A percentile compares a stretch with the other conserved stretches of the same genome.
Evolutionary conservation across 2,797 vertebrate species (phyloP).

Genomic region (Vultur gryphus): DNA sequence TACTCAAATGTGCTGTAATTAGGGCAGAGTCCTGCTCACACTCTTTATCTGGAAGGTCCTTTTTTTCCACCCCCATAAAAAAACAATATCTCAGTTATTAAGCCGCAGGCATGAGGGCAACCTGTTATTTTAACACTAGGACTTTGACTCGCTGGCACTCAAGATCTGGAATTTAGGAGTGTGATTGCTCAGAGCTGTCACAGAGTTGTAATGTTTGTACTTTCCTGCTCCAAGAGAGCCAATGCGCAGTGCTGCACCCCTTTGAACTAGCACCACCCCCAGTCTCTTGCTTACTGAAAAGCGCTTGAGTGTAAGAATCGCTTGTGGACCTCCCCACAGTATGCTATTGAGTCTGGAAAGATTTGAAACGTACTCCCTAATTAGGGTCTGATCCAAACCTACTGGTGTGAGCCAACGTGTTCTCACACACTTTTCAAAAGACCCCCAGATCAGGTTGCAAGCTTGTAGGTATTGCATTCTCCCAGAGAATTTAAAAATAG

Average conservation of each 20-base stretch:
- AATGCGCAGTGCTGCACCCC: rapidly evolving
- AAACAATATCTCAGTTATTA: neutral
- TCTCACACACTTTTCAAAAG: neutral
- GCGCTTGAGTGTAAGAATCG: rapidly evolving
- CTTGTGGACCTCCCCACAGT: neutral
- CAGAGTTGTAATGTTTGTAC: neutral
- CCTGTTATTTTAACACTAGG: neutral
- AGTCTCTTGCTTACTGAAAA: neutral
- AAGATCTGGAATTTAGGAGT: neutral
- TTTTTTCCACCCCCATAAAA: neutral
- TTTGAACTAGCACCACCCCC: rapidly evolving
- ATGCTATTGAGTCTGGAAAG: neutral
- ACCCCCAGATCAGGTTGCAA: neutral
- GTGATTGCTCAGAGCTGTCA: neutral
- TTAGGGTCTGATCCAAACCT: neutral
- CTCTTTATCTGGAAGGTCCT: neutral
- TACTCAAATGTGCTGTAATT: neutral
- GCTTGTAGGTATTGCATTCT: neutral
- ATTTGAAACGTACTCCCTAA: neutral
- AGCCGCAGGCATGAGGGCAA: neutral
- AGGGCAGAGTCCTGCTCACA: neutral
- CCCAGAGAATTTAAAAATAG: neutral
- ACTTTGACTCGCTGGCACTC: neutral
- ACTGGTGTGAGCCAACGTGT: rapidly evolving
- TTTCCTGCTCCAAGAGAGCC: rapidly evolving